Evolutionary conservation across 2,797 vertebrate genomes (phyloP).

Genomic region (Dicrostonyx torquatus): DNA sequence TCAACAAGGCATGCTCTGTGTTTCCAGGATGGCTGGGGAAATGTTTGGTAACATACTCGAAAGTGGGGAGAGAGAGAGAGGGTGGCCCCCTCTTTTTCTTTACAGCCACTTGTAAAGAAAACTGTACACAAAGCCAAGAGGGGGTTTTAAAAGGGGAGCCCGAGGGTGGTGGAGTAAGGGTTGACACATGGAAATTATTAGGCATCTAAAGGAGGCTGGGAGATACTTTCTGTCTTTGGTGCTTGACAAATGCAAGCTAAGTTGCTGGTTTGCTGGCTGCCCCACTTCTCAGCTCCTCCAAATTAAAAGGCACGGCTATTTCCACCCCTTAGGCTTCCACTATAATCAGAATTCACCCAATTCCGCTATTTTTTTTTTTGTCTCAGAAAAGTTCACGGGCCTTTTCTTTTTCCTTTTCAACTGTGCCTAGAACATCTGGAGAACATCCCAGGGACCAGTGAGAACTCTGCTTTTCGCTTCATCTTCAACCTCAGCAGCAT

Average conservation of each 20-base stretch:
- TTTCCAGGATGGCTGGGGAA: slow-evolving; percentile 82
- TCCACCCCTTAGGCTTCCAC: not conserved
- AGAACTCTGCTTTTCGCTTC: slow-evolving; percentile 90
- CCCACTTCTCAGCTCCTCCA: not conserved
- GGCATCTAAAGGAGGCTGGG: slow-evolving; percentile 63
- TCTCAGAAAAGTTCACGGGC: slow-evolving; percentile 63
- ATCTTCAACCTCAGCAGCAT: slow-evolving; percentile 99
- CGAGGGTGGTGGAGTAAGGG: slow-evolving; percentile 61
- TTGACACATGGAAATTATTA: slow-evolving; percentile 81
- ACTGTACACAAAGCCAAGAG: slow-evolving; percentile 72
- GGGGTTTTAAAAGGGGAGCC: slow-evolving; percentile 62
- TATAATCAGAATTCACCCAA: slow-evolving; percentile 19
- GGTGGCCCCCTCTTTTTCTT: slow-evolving; percentile 67
- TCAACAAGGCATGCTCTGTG: slow-evolving; percentile 87
- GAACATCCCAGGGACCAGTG: slow-evolving; percentile 83
- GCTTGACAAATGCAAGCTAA: slow-evolving; percentile 38
- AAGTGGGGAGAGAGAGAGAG: slow-evolving; percentile 64
- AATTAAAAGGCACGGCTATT: not conserved
- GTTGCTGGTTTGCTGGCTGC: slow-evolving; percentile 17
- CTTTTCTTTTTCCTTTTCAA: slow-evolving; percentile 44
- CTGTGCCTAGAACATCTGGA: slow-evolving; percentile 93
- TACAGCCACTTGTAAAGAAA: slow-evolving; percentile 78
- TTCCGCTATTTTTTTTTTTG: not conserved
- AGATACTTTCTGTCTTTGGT: slow-evolving; percentile 74
- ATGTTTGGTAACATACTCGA: slow-evolving; percentile 77